phyloP scores from a whole-genome alignment of 2,888 invertebrate genomes.

The Galerucella calmariensis region DNA sequence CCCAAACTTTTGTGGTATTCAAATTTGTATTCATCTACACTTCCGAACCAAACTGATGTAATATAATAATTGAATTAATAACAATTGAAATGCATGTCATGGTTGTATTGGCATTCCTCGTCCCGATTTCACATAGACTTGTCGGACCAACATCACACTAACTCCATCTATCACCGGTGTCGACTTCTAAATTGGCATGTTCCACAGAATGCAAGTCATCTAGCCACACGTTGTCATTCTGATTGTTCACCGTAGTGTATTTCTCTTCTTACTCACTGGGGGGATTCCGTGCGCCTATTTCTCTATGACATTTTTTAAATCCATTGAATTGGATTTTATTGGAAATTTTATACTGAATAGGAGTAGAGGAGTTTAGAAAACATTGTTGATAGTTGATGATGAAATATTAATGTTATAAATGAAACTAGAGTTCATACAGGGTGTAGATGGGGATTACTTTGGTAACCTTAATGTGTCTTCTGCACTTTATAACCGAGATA shows the following conservation, averaged over 20 bases:
- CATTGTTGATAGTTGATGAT: too few species aligned
- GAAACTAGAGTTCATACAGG: too few species aligned
- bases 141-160: constrained; percentile 55
- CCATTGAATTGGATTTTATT: constrained; percentile 6
- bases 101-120: constrained; percentile 63
- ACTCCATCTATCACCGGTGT: constrained; percentile 59
- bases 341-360: background rate
- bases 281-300: constrained; percentile 25
- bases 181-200: constrained; percentile 58
- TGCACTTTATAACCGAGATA: too few species aligned
- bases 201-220: constrained; percentile 48
- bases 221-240: constrained; percentile 38
- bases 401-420: too few species aligned
- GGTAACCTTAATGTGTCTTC: too few species aligned
- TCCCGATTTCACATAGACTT: constrained; percentile 60
- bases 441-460: too few species aligned
- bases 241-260: constrained; percentile 33
- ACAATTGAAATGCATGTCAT: constrained; percentile 65
- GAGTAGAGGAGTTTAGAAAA: too few species aligned
- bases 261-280: constrained; percentile 1
- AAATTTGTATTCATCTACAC: constrained; percentile 6
- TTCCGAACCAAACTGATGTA: background rate
- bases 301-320: constrained; percentile 24
- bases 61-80: constrained; percentile 44
- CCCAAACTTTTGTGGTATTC: background rate